phyloP scores from a whole-genome alignment of 2,113 vertebrate genomes.

The Lanius ludovicianus region DNA sequence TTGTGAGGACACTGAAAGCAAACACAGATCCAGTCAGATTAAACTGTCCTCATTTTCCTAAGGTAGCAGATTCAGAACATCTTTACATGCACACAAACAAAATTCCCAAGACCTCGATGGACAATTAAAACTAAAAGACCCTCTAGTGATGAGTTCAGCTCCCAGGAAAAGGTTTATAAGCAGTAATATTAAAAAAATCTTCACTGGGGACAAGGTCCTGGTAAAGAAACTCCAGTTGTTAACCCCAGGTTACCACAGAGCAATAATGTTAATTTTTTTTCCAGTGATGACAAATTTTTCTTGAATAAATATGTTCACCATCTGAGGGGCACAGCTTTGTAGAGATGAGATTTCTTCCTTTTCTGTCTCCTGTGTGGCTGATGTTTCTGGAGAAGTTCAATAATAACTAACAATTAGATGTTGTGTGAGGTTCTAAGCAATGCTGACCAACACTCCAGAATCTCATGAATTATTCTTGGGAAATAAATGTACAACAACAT shows the following conservation, averaged over 20 bases:
- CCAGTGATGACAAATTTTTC: neutral
- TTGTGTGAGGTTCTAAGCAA: neutral
- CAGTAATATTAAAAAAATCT: neutral
- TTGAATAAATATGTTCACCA: neutral
- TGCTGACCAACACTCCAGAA: neutral
- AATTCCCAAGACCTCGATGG: neutral
- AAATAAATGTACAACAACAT: neutral
- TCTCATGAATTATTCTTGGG: conserved; percentile 16
- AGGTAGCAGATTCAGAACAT: neutral
- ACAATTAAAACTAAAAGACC: neutral
- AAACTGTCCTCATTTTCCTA: neutral
- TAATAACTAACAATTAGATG: neutral
- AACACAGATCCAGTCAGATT: neutral
- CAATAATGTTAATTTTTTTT: neutral
- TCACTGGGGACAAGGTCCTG: neutral
- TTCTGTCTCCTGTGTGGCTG: neutral
- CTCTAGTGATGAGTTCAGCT: neutral
- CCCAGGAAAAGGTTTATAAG: neutral
- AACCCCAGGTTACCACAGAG: neutral
- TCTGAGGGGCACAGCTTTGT: neutral
- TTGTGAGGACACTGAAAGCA: conserved; percentile 64
- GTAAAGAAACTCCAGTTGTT: neutral
- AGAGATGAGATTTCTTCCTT: neutral
- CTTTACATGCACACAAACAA: neutral
- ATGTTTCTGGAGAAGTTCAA: neutral